phyloP scores from a whole-genome alignment of 2,797 vertebrate genomes.

The Hoplostethus mediterraneus region DNA sequence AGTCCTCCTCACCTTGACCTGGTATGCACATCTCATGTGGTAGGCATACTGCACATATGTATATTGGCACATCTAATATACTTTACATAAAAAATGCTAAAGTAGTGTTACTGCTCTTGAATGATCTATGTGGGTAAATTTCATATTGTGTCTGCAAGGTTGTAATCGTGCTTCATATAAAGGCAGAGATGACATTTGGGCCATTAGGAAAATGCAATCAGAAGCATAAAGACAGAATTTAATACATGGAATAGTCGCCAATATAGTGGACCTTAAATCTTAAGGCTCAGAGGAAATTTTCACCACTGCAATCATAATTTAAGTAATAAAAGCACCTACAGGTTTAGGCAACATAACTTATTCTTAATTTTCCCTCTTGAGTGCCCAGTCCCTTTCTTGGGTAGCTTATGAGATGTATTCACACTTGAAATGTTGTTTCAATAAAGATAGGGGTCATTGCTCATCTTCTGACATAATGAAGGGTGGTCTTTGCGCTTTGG shows the following conservation, averaged over 20 bases:
- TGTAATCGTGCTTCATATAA: neutral
- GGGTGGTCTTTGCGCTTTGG: constrained; percentile 43
- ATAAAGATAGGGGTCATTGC: constrained; percentile 63
- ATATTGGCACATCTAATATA: constrained; percentile 19
- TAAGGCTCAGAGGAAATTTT: constrained; percentile 20
- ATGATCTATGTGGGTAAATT: constrained; percentile 6
- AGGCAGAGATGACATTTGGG: constrained; percentile 5
- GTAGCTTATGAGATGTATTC: constrained; percentile 64
- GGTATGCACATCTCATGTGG: neutral
- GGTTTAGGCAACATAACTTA: constrained; percentile 67
- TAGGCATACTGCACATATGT: neutral
- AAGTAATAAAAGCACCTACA: constrained; percentile 42
- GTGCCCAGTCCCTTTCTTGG: constrained; percentile 54
- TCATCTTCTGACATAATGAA: constrained; percentile 66
- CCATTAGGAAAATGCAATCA: constrained; percentile 3
- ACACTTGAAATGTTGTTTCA: constrained; percentile 72
- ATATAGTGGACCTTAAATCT: constrained; percentile 31
- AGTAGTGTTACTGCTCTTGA: constrained; percentile 16
- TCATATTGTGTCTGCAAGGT: neutral
- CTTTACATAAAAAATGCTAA: constrained; percentile 31
- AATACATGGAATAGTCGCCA: constrained; percentile 11
- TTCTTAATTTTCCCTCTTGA: constrained; percentile 59
- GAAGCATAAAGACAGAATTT: constrained; percentile 12
- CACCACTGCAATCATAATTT: constrained; percentile 30
- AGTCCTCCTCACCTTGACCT: constrained; percentile 43